phyloP scores from a whole-genome alignment of 2,797 vertebrate genomes.

The Ispidina picta region DNA sequence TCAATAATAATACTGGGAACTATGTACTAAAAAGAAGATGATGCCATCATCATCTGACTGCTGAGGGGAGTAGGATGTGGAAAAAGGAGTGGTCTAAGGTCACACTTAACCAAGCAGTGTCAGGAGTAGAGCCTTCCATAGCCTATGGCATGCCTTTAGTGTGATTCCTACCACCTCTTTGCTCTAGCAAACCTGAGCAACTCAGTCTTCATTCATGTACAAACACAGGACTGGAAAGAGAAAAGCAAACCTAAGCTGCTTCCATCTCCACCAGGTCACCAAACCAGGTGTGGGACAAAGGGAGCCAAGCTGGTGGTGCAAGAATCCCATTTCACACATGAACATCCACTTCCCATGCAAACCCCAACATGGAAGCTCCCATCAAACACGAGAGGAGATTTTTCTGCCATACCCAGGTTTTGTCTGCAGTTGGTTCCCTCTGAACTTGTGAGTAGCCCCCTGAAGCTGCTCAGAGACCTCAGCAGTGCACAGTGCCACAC shows the following conservation, averaged over 20 bases:
- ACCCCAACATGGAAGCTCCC: accelerated
- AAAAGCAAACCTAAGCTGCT: not conserved
- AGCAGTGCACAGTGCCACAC: accelerated
- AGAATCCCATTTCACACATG: accelerated
- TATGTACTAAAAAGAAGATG: not conserved
- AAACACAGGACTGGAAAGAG: not conserved
- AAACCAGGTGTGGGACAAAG: accelerated
- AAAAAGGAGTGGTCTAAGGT: not conserved
- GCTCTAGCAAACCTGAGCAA: not conserved
- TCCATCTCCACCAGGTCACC: not conserved
- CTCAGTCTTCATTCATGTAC: not conserved
- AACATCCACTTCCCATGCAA: not conserved
- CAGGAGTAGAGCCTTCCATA: not conserved
- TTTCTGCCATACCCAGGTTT: not conserved
- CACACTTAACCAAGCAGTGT: not conserved
- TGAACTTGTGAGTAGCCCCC: not conserved
- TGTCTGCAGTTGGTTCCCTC: not conserved
- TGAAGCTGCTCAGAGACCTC: not conserved
- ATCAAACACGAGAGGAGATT: accelerated
- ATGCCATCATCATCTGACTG: not conserved
- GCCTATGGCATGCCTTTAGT: not conserved
- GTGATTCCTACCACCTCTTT: not conserved
- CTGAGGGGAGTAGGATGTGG: not conserved
- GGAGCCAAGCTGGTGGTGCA: not conserved
- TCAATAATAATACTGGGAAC: not conserved